A percentile compares a stretch with the other conserved stretches of the same genome.
phyloP scores from a whole-genome alignment of 2,113 vertebrate genomes.

The Pyrgilauda ruficollis region DNA sequence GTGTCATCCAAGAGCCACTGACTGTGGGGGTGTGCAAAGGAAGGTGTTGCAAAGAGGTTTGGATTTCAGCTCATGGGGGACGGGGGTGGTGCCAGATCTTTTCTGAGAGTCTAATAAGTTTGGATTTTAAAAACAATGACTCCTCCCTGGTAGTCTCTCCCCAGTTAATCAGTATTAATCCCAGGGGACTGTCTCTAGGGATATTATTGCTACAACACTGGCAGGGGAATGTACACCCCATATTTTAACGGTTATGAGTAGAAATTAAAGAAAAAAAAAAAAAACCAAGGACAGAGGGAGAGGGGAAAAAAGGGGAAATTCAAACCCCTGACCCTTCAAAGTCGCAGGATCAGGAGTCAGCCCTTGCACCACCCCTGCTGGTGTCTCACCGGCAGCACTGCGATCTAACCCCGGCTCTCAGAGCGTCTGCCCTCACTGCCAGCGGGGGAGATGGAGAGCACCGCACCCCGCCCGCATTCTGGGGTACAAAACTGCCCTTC shows the following conservation, averaged over 20 bases:
- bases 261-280: neutral
- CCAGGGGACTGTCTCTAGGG: neutral
- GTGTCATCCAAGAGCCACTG: neutral
- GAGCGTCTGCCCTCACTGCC: too few relatives aligned
- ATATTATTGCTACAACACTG: neutral
- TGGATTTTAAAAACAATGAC: neutral
- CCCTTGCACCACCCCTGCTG: neutral
- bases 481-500: neutral
- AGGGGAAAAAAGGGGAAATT: neutral
- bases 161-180: neutral
- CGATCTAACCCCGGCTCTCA: too few relatives aligned
- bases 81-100: neutral
- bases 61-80: neutral
- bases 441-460: neutral
- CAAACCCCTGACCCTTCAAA: neutral
- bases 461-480: too few relatives aligned
- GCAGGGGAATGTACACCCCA: neutral
- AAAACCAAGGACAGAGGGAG: neutral
- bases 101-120: neutral
- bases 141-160: neutral
- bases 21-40: neutral
- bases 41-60: neutral
- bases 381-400: neutral
- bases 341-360: neutral
- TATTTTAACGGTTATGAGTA: neutral